phyloP scores from a whole-genome alignment of 2,888 invertebrate species.

The Odontocerum albicorne region DNA sequence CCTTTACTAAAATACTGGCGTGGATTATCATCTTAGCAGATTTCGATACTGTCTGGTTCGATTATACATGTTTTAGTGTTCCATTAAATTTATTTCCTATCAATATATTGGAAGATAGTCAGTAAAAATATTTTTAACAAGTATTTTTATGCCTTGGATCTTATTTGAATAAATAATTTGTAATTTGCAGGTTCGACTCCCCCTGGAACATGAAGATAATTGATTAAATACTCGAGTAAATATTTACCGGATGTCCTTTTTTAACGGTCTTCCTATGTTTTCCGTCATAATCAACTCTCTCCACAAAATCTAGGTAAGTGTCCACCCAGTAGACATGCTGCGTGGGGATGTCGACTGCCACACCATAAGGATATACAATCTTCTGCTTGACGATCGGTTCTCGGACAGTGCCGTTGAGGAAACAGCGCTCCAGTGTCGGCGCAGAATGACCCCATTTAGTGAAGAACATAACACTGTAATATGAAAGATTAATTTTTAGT shows the following conservation, averaged over 20 bases:
- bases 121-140: no score
- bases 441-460: conserved; percentile 70
- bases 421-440: conserved; percentile 65
- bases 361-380: conserved; percentile 77
- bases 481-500: no score
- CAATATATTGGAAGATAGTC: no score
- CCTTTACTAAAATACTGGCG: no score
- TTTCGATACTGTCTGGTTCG: no score
- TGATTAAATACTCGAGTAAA: no score
- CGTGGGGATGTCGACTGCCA: conserved; percentile 71
- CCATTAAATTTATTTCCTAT: no score
- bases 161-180: no score
- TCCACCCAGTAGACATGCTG: conserved; percentile 80
- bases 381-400: conserved; percentile 63
- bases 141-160: no score
- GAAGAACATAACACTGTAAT: conserved; percentile 64
- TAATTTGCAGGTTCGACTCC: no score
- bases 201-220: not conserved
- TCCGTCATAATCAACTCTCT: conserved; percentile 78
- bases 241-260: conserved; percentile 53
- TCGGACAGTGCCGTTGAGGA: conserved; percentile 65
- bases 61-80: no score
- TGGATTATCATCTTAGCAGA: no score
- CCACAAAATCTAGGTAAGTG: conserved; percentile 76
- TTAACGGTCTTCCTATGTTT: conserved; percentile 62